Conservation (phyloP, 2,888 invertebrate genomes). For the Dorcus hopei region DNA sequence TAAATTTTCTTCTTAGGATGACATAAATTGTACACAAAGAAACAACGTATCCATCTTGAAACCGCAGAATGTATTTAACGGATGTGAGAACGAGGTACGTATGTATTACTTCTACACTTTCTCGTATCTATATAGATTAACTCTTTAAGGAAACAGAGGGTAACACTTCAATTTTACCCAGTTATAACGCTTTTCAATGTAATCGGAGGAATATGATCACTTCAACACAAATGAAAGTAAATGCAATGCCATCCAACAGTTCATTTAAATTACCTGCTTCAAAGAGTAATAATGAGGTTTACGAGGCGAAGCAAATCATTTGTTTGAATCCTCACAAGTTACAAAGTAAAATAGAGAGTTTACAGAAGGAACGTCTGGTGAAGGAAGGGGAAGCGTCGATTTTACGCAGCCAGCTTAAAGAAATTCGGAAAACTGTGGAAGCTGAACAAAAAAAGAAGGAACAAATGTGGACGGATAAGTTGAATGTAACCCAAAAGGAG, state of each 20-base stretch:
- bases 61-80: too few species aligned
- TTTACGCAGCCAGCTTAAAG: constrained; percentile 54
- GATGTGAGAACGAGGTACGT: too few species aligned
- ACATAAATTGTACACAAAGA: neutral
- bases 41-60: constrained; percentile 14
- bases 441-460: constrained; percentile 48
- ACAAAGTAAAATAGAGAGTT: constrained; percentile 29
- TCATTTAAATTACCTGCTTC: neutral
- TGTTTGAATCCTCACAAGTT: constrained; percentile 9
- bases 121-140: too few species aligned
- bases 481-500: constrained; percentile 47
- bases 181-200: constrained; percentile 33
- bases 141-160: too few species aligned
- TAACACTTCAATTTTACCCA: constrained; percentile 26
- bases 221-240: constrained; percentile 24
- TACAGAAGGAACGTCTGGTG: constrained; percentile 52
- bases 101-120: too few species aligned
- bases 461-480: constrained; percentile 54
- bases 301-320: neutral
- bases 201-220: constrained; percentile 23
- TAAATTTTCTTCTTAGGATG: neutral
- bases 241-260: neutral
- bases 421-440: constrained; percentile 50
- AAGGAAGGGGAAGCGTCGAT: constrained; percentile 60
- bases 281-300: neutral